Evolutionary conservation across 1,140 invertebrate species (phyloP), one percentile per base, ranked within the genome.

Genomic region (Andricus grossulariae): DNA sequence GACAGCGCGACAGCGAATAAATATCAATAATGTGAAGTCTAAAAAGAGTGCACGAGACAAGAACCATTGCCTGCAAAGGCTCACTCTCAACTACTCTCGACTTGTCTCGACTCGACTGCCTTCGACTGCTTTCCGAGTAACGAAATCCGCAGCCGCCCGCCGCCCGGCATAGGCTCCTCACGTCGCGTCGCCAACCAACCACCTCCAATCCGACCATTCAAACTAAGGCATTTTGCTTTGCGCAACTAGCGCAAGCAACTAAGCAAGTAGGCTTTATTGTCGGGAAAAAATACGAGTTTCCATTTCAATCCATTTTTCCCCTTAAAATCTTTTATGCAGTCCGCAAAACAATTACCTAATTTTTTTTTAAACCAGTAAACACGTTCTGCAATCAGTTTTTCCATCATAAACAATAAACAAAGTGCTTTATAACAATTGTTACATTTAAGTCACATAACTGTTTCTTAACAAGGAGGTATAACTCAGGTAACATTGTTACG

Each of bases 1-100:
- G 60, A 66, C 60, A 66, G 60, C 60, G 60, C 60, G 60, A 66
- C 60, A 32, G 32, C 39, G 32, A 39, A 66, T 66, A 66, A 66
- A 66, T 66, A 39, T 66, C 0, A 10, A 45, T 45, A 45, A 45
- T 66, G 39, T 66, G 60, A 66, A n/a, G 7, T 39, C 3, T 66
- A 39, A 7, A n/a, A 66, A 66, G 32, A n/a, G 3, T 25, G 25
- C 60, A 66, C 25, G 39, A 32, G 39, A 66, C 32, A 13, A 13
- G 60, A 39, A 66, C 21, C 60, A 66, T 66, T 21, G 60, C 60
- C 60, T 66, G 32, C 12, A 66, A 66, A 39, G 60, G 60, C 25
- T 66, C 32, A 66, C 25, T 32, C 32, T 66, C 60, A 21, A 66
- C 60, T 66, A 32, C 2, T 32, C 25, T 3, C 25, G 25, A 32